Evolutionary conservation across 2,888 invertebrate species (phyloP).

Genomic region (Nomada flava): DNA sequence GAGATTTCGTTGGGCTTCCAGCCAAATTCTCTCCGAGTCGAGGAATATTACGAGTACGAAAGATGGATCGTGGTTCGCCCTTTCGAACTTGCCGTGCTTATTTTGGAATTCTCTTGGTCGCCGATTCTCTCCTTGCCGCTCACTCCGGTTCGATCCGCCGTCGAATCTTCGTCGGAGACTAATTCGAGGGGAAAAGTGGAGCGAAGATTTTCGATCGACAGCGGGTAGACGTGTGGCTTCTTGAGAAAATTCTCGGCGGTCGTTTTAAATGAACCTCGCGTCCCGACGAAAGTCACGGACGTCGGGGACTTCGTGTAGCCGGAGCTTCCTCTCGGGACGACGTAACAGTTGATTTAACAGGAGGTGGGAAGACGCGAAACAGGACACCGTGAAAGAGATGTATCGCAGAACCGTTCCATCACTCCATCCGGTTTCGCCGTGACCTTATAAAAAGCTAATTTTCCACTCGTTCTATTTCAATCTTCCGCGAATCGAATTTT

Average conservation of each 20-base stretch:
- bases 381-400: slow-evolving; percentile 12
- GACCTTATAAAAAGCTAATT: not conserved
- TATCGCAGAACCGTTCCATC: not conserved
- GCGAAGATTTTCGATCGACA: slow-evolving; percentile 9
- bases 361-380: slow-evolving; percentile 26
- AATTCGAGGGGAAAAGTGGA: not conserved
- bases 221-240: not conserved
- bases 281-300: slow-evolving; percentile 23
- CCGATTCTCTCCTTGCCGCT: not conserved
- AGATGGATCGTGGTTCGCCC: not conserved
- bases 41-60: slow-evolving; percentile 28
- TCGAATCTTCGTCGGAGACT: not conserved
- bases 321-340: slow-evolving; percentile 21
- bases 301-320: slow-evolving; percentile 19
- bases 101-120: not conserved
- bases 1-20: slow-evolving; percentile 23
- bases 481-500: not conserved
- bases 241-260: not conserved
- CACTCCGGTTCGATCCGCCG: not conserved
- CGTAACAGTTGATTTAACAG: slow-evolving; percentile 28
- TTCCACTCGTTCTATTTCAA: not conserved
- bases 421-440: too few species aligned
- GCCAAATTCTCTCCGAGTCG: slow-evolving; percentile 33
- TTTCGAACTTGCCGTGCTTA: slow-evolving; percentile 12
- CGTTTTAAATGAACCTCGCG: slow-evolving; percentile 14